phyloP scores from a whole-genome alignment of 2,888 invertebrate species.

The Chydorus sphaericus region DNA sequence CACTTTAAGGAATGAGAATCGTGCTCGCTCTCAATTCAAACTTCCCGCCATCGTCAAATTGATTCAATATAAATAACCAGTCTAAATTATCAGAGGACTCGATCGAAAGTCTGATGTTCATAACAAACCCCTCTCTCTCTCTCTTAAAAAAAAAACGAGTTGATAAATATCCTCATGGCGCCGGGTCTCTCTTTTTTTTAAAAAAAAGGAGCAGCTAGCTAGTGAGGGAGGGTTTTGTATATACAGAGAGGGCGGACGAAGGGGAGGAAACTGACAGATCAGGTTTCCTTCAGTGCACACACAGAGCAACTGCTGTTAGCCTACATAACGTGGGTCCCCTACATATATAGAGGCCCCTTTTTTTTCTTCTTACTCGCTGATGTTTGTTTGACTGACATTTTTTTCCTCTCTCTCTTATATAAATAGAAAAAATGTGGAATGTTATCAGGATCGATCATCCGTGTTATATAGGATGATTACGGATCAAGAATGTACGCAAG shows the following conservation, averaged over 20 bases:
- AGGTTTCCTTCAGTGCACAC: slow-evolving; percentile 9
- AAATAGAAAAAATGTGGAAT: not conserved
- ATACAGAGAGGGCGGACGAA: slow-evolving; percentile 10
- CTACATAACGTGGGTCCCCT: slow-evolving; percentile 4
- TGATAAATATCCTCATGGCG: not conserved
- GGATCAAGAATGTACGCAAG: too few species aligned
- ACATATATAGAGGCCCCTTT: slow-evolving; percentile 15
- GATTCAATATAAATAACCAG: too few species aligned
- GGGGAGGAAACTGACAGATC: slow-evolving; percentile 11
- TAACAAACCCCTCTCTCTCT: too few species aligned
- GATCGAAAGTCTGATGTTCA: too few species aligned
- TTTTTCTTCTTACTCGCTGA: too few species aligned
- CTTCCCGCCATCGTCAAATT: too few species aligned
- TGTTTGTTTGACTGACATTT: slow-evolving; percentile 10
- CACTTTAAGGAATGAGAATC: too few species aligned
- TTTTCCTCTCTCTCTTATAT: not conserved
- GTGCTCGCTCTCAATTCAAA: too few species aligned
- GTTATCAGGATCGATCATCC: too few species aligned
- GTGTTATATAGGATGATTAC: too few species aligned
- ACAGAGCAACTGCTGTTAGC: slow-evolving; percentile 1
- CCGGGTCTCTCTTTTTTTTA: not conserved
- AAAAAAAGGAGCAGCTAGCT: not conserved
- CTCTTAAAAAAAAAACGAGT: too few species aligned
- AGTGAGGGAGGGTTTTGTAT: slow-evolving; percentile 15
- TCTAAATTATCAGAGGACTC: too few species aligned